phyloP scores from a whole-genome alignment of 92 coral and sea anemone species.

The Isaurus tuberculatus region DNA sequence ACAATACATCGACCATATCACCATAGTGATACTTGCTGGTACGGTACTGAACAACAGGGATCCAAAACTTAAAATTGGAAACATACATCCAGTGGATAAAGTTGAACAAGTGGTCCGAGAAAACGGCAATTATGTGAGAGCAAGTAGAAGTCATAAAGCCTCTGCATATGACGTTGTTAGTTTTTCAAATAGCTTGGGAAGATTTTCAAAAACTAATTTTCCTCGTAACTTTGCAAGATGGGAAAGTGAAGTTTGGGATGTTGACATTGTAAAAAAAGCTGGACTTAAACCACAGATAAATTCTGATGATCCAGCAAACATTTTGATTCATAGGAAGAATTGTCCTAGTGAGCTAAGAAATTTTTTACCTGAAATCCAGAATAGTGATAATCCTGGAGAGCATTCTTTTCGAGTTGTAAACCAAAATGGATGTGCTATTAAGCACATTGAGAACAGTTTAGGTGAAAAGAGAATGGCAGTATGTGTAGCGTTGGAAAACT shows the following conservation, averaged over 20 bases:
- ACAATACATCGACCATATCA: slow-evolving; percentile 46
- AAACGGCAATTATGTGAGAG: background rate
- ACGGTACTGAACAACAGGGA: background rate
- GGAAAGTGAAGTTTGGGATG: slow-evolving; percentile 6
- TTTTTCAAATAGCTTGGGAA: background rate
- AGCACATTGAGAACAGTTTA: background rate
- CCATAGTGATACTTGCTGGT: slow-evolving; percentile 43
- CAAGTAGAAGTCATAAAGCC: background rate
- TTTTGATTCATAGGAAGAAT: background rate
- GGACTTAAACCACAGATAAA: background rate
- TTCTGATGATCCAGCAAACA: background rate
- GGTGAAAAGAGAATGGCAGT: slow-evolving; percentile 4
- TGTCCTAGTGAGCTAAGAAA: background rate
- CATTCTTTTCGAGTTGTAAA: slow-evolving; percentile 19
- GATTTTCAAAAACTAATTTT: slow-evolving; percentile 22
- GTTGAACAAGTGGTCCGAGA: slow-evolving; percentile 25
- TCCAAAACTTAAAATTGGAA: slow-evolving; percentile 34
- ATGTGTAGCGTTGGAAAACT: background rate
- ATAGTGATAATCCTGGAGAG: slow-evolving; percentile 1
- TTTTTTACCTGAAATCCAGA: background rate
- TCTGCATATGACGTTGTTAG: background rate
- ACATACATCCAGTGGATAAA: slow-evolving; percentile 42
- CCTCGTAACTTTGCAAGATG: background rate
- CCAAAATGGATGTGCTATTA: slow-evolving; percentile 44
- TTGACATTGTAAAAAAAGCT: background rate